Base-by-base conservation (phyloP, 2,888 invertebrate species). In the Latrodectus elegans region DNA sequence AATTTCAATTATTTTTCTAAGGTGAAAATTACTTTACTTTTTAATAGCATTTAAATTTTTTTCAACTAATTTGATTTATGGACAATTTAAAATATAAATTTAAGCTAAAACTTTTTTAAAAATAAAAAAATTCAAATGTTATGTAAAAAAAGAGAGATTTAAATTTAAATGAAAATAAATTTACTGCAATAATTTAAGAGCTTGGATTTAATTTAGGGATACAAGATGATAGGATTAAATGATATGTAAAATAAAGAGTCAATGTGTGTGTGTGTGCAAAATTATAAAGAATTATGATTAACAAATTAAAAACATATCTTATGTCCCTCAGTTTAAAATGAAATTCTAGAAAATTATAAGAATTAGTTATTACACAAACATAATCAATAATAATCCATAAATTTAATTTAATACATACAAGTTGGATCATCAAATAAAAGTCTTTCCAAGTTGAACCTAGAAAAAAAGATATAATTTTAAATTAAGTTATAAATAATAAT, bases 371-470 rank as follows among this genome's bases (percentile, higher is more conserved):
- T 12, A 9, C 0, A 8, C 8, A 9, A 4, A n/a, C 4, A 51
- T 51, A 17, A 55, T 17, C 11, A 52, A 15, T 52, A 67, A 64
- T n/a, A 11, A n/a, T 51, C 12, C 49, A 4, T 64, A 65, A 12
- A 3, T 9, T 65, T 8, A 17, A 26, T 38, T 64, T 76, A 22
- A 67, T 67, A 82, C 81, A 14, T 65, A 82, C 81, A 51, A 26
- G 14, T 51, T 12, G 74, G 15, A 52, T 68, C 55, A 12, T 17
- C 17, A 64, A 14, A 0, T 60, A 76, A 15, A 51, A 51, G 67
- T 52, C 26, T 80, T 70, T 83, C 55, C 49, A 76, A 60, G 70
- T 49, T 76, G 22, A 17, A 70, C 83, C 83, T 83, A 60, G 12
- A 60, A 64, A 52, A n/a, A 65, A 71, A 22, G 64, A 11, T 9